These are phyloP conservation scores for Drosophila bunnanda DNA, from an alignment of 2,888 invertebrate species.

Conservation along the genomic window DNA sequence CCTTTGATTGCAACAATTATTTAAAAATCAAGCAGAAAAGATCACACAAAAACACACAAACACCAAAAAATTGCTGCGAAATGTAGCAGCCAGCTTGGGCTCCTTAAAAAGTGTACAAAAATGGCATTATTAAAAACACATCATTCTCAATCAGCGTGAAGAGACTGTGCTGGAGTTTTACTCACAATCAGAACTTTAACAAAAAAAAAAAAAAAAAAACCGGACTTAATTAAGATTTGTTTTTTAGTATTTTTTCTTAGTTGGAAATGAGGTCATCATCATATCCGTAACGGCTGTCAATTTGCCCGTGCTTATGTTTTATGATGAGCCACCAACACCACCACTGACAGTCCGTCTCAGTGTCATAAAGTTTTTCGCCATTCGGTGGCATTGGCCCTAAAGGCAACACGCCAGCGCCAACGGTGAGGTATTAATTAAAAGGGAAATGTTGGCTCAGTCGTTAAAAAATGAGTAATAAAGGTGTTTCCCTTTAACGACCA, in stretches of 20 bases:
- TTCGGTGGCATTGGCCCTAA: slow-evolving; percentile 44
- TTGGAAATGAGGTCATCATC: slow-evolving; percentile 70
- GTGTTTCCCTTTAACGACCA: slow-evolving; percentile 38
- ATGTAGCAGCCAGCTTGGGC: slow-evolving; percentile 1
- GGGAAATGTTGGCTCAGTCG: slow-evolving; percentile 53
- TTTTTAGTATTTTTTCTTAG: slow-evolving; percentile 21
- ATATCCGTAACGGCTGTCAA: slow-evolving; percentile 63
- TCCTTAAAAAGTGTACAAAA: slow-evolving; percentile 20
- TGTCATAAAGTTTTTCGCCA: slow-evolving; percentile 54
- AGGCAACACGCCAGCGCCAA: slow-evolving; percentile 37
- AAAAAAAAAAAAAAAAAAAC: slow-evolving; percentile 16
- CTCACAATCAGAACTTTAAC: slow-evolving; percentile 26
- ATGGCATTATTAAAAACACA: slow-evolving; percentile 39
- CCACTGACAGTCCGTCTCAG: slow-evolving; percentile 10
- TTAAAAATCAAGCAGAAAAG: slow-evolving; percentile 54
- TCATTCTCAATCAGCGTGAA: slow-evolving; percentile 33
- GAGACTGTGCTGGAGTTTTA: slow-evolving; percentile 4
- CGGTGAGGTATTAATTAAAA: slow-evolving; percentile 61
- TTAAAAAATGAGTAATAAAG: slow-evolving; percentile 47
- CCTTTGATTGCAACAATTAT: slow-evolving; percentile 77
- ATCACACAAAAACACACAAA: slow-evolving; percentile 12
- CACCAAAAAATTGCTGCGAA: slow-evolving; percentile 8
- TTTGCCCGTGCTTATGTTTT: slow-evolving; percentile 37
- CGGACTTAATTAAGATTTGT: slow-evolving; percentile 36
- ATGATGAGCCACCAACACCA: slow-evolving; percentile 29